A percentile compares a stretch with the other conserved stretches of the same genome.
These are phyloP conservation scores for Probosciger aterrimus DNA, from an alignment of 2,113 vertebrate genomes.

Conservation along the genomic window DNA sequence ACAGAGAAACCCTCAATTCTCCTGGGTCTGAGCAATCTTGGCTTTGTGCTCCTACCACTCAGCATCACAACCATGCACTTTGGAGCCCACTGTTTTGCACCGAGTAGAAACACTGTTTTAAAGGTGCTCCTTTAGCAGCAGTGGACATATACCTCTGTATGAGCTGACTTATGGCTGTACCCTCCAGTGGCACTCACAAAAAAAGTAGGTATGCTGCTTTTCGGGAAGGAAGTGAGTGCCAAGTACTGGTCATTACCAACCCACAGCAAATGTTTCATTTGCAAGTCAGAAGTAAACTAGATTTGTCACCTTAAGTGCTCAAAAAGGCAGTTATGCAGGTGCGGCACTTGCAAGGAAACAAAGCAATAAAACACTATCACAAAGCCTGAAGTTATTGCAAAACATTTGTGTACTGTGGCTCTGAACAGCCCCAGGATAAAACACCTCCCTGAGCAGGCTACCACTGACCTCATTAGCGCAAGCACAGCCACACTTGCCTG, in stretches of 20 bases:
- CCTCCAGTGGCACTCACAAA: background rate
- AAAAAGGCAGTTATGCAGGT: background rate
- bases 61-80: background rate
- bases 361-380: slow-evolving; percentile 10
- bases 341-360: background rate
- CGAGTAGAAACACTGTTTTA: background rate
- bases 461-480: background rate
- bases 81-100: background rate
- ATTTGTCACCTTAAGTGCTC: background rate
- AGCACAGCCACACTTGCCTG: background rate
- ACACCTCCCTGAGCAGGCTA: background rate
- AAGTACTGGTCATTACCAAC: background rate
- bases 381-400: background rate
- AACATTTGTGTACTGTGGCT: background rate
- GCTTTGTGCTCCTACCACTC: background rate
- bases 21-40: fast-evolving
- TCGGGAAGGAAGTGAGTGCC: background rate
- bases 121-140: background rate
- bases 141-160: background rate
- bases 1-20: background rate
- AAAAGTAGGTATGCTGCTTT: background rate
- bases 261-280: background rate
- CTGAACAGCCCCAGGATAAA: background rate
- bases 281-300: background rate
- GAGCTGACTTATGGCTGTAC: background rate